These are phyloP conservation scores for Hyphantria cunea DNA, from an alignment of 1,140 invertebrate species.

Conservation along the genomic window DNA sequence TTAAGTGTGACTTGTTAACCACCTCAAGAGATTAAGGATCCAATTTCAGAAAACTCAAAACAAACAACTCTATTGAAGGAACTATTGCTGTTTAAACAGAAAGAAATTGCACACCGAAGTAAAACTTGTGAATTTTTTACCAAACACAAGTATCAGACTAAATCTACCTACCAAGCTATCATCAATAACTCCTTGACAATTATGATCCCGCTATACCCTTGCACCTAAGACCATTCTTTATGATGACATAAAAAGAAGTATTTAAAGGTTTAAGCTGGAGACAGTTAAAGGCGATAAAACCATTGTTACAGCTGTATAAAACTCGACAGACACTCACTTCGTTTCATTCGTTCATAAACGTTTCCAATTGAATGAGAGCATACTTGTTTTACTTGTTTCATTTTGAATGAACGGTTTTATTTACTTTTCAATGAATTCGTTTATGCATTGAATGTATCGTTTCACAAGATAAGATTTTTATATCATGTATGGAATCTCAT, in stretches of 20 bases:
- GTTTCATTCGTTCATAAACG: slow-evolving; percentile 31
- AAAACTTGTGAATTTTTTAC: too few species aligned
- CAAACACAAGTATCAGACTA: too few species aligned
- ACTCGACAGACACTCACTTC: slow-evolving; percentile 25
- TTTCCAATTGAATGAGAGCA: slow-evolving; percentile 26
- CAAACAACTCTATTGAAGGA: too few species aligned
- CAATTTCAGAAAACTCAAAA: too few species aligned
- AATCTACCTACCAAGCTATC: too few species aligned
- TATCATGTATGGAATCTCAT: neutral
- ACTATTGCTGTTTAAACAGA: too few species aligned
- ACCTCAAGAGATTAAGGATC: too few species aligned
- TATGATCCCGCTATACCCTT: too few species aligned
- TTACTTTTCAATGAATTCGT: slow-evolving; percentile 16
- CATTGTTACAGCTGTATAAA: slow-evolving; percentile 26
- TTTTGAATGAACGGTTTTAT: slow-evolving; percentile 4
- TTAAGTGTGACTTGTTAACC: too few species aligned
- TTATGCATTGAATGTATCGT: neutral
- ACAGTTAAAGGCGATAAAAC: slow-evolving; percentile 23
- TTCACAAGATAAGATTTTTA: neutral
- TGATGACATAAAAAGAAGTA: slow-evolving; percentile 7
- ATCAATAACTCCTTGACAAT: too few species aligned
- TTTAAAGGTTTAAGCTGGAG: slow-evolving; percentile 27
- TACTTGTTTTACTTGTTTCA: slow-evolving; percentile 23
- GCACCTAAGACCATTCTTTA: slow-evolving; percentile 5
- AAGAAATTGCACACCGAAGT: too few species aligned